Percentiles rank a stretch among this genome's conserved stretches.
phyloP scores from a whole-genome alignment of 1,140 invertebrate species.

The Nephotettix cincticeps region DNA sequence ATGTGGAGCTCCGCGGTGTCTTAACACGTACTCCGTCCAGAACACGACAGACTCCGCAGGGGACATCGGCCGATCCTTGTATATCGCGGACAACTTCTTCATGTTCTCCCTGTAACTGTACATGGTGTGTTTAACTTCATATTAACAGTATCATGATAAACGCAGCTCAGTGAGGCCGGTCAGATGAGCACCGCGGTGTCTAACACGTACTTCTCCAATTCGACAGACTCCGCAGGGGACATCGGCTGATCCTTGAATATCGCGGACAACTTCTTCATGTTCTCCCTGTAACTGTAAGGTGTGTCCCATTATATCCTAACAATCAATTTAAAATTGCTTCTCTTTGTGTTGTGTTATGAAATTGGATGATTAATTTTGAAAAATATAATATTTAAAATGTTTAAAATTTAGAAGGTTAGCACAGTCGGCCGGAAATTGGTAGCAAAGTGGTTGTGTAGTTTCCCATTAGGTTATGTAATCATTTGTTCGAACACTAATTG shows the following conservation, averaged over 20 bases:
- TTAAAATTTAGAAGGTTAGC: too few species aligned
- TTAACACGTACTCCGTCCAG: constrained; percentile 63
- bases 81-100: constrained; percentile 40
- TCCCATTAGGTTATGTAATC: too few species aligned
- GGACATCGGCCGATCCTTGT: constrained; percentile 54
- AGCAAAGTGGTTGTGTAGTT: too few species aligned
- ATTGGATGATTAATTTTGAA: too few species aligned
- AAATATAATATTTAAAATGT: too few species aligned
- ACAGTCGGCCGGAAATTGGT: too few species aligned
- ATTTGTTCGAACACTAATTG: too few species aligned
- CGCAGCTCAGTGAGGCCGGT: constrained; percentile 54
- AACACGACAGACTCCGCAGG: constrained; percentile 56
- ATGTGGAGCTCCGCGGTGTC: constrained; percentile 56
- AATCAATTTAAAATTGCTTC: too few species aligned
- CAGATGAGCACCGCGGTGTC: constrained; percentile 55
- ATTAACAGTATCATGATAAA: too few species aligned
- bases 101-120: constrained; percentile 46
- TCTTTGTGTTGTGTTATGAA: too few species aligned
- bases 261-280: constrained; percentile 38
- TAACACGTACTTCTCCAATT: constrained; percentile 63
- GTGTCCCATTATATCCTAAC: too few species aligned
- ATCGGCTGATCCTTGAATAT: constrained; percentile 55
- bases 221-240: constrained; percentile 52
- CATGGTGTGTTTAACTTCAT: too few species aligned
- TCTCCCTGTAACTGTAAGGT: constrained; percentile 45